phyloP scores from a whole-genome alignment of 2,113 vertebrate genomes.

The Anoura caudifer region DNA sequence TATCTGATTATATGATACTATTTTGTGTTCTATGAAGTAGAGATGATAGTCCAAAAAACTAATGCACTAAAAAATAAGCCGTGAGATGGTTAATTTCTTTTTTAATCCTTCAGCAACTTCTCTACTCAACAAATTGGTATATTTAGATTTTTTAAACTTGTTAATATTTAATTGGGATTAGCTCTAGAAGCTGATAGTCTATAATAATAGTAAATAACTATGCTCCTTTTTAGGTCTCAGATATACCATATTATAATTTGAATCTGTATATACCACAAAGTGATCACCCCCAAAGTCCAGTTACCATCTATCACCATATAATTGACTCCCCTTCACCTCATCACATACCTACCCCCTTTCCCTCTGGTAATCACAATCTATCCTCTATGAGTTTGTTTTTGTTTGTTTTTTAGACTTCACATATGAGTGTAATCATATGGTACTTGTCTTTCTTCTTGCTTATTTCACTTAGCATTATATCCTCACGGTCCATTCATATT shows the following conservation, averaged over 20 bases:
- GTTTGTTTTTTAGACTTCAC: background rate
- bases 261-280: background rate
- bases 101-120: background rate
- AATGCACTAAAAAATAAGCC: background rate
- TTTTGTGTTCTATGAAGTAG: background rate
- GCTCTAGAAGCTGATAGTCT: background rate
- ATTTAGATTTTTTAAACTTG: background rate
- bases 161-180: background rate
- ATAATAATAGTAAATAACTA: background rate
- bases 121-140: background rate
- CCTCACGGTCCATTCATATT: background rate
- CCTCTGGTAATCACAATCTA: background rate
- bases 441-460: background rate
- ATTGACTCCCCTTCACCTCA: background rate
- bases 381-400: background rate
- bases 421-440: background rate
- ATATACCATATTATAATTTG: background rate
- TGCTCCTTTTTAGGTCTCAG: background rate
- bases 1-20: background rate
- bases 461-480: background rate
- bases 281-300: background rate
- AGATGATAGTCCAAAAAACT: background rate
- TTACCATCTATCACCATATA: background rate
- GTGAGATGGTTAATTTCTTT: constrained; percentile 14
- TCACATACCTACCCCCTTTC: background rate